Percentiles rank a stretch among this genome's conserved stretches.
Conservation (phyloP, 1,140 invertebrate species). For the Pogonomyrmex californicus region DNA sequence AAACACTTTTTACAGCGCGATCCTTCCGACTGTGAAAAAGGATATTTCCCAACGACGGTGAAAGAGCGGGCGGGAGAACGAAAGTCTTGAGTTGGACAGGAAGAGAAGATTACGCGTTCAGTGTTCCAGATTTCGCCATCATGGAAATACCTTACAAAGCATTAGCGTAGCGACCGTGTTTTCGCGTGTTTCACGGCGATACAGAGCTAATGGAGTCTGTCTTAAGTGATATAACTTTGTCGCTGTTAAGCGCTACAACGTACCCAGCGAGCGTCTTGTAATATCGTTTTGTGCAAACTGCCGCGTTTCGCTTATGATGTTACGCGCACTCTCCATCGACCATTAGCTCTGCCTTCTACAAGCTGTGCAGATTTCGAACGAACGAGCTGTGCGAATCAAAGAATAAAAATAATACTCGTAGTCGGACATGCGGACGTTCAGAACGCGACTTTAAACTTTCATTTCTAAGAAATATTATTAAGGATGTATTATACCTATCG, state of each 20-base stretch:
- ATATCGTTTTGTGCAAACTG: constrained; percentile 46
- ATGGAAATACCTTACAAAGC: constrained; percentile 55
- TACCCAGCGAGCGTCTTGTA: constrained; percentile 39
- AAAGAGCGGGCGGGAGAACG: neutral
- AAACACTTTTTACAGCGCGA: constrained; percentile 53
- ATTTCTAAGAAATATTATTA: neutral
- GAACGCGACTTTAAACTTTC: neutral
- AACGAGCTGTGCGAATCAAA: neutral
- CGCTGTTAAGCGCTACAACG: constrained; percentile 37
- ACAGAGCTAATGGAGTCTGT: constrained; percentile 61
- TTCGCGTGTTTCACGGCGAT: constrained; percentile 44
- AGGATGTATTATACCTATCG: too few species aligned
- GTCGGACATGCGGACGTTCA: neutral
- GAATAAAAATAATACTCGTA: constrained; percentile 5
- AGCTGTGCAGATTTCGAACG: neutral
- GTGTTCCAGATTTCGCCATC: constrained; percentile 62
- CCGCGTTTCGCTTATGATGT: constrained; percentile 15
- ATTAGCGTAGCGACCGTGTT: constrained; percentile 48
- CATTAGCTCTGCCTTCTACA: constrained; percentile 11
- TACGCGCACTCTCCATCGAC: neutral
- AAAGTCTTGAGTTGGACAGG: neutral
- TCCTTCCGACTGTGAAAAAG: constrained; percentile 50
- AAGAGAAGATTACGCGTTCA: constrained; percentile 30
- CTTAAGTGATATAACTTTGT: constrained; percentile 60
- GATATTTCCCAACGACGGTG: constrained; percentile 11